A percentile compares a stretch with the other conserved stretches of the same genome.
Evolutionary conservation across 2,113 vertebrate species (phyloP).

Genomic region (Scytalopus superciliaris): DNA sequence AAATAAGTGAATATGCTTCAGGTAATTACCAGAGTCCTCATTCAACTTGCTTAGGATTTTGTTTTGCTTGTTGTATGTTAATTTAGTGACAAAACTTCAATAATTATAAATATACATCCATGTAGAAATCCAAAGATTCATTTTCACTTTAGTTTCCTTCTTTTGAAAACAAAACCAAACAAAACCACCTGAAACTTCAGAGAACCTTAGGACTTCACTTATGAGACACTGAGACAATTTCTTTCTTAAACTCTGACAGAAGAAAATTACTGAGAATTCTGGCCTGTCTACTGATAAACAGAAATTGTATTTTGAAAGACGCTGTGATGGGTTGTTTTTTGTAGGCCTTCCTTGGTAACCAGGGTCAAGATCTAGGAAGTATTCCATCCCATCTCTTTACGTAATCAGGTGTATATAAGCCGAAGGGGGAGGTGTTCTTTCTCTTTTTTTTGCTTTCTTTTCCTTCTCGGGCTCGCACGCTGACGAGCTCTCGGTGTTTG

Average conservation of each 20-base stretch:
- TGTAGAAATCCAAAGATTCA: background rate
- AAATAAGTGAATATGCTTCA: conserved; percentile 43
- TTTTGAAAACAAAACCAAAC: background rate
- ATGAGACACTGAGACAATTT: background rate
- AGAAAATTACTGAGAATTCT: background rate
- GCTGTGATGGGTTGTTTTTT: too few relatives aligned
- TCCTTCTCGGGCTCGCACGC: too few relatives aligned
- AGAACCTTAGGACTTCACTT: background rate
- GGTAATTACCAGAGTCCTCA: background rate
- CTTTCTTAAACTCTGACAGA: background rate
- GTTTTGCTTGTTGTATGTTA: background rate
- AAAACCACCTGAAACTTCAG: fast-evolving
- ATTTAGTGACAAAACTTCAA: background rate
- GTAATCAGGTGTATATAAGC: too few relatives aligned
- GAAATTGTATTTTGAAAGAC: background rate
- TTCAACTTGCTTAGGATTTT: background rate
- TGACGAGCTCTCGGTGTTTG: too few relatives aligned
- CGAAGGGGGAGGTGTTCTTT: too few relatives aligned
- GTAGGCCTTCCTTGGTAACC: too few relatives aligned
- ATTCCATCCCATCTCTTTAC: too few relatives aligned
- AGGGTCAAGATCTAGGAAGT: too few relatives aligned
- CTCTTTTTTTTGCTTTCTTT: too few relatives aligned
- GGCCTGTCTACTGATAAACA: background rate
- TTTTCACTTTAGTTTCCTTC: background rate
- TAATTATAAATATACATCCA: background rate